Evolutionary conservation across 2,888 invertebrate species (phyloP).

Genomic region (Spicauda simplicius): DNA sequence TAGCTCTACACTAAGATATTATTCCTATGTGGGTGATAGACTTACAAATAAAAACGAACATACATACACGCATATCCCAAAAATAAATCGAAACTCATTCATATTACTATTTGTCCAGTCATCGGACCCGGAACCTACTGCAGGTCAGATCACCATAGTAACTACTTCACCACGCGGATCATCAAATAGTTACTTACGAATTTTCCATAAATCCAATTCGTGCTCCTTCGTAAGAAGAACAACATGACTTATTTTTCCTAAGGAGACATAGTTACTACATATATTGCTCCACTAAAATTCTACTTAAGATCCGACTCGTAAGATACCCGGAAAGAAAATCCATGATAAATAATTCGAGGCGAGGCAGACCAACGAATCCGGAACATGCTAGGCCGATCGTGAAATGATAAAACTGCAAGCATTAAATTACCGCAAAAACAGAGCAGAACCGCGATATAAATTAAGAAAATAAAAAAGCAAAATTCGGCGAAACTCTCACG

Average conservation of each 20-base stretch:
- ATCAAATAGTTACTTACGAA: too few relatives aligned
- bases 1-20: too few relatives aligned
- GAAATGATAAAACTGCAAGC: constrained; percentile 38
- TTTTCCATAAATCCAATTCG: too few relatives aligned
- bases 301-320: not conserved
- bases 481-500: constrained; percentile 1
- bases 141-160: too few relatives aligned
- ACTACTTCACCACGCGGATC: too few relatives aligned
- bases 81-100: too few relatives aligned
- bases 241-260: not conserved
- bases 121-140: too few relatives aligned
- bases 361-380: constrained; percentile 19
- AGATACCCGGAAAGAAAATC: constrained; percentile 7
- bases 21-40: too few relatives aligned
- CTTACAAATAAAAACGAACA: too few relatives aligned
- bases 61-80: too few relatives aligned
- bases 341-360: constrained; percentile 25
- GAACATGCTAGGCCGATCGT: constrained; percentile 35
- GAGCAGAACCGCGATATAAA: constrained; percentile 24
- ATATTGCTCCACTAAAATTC: not conserved
- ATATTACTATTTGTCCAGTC: too few relatives aligned
- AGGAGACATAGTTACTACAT: not conserved
- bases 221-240: too few relatives aligned
- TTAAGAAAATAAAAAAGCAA: constrained; percentile 20
- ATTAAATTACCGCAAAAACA: constrained; percentile 34